phyloP scores from a whole-genome alignment of 2,113 vertebrate species.

The Vombatus ursinus region DNA sequence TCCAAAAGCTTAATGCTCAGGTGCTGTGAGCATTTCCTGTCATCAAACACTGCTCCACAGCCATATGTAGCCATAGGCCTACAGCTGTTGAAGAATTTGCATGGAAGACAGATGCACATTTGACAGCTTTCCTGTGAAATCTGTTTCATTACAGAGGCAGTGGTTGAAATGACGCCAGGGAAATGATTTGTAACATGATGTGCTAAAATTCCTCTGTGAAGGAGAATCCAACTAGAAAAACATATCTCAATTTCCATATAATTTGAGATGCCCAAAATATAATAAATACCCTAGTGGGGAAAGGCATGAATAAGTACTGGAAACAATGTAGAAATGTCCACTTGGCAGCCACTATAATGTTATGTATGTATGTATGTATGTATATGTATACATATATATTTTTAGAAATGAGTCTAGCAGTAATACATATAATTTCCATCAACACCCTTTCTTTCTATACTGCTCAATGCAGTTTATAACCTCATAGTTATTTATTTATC shows the following conservation, averaged over 20 bases:
- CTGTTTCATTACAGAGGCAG: not conserved
- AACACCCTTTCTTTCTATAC: not conserved
- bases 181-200: not conserved
- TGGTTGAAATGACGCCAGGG: not conserved
- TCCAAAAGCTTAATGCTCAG: not conserved
- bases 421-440: not conserved
- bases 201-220: not conserved
- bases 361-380: not conserved
- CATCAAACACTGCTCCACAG: not conserved
- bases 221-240: not conserved
- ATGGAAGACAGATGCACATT: too few species aligned
- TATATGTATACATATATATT: not conserved
- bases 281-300: not conserved
- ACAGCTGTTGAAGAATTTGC: not conserved
- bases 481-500: not conserved
- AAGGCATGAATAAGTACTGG: not conserved
- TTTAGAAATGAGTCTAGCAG: not conserved
- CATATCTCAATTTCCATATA: not conserved
- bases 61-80: accelerated
- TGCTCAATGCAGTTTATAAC: not conserved
- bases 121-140: not conserved
- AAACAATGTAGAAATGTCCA: not conserved
- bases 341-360: not conserved
- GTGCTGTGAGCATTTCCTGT: not conserved
- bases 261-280: not conserved